phyloP scores from a whole-genome alignment of 2,888 invertebrate genomes.

The Hydriomena furcata region DNA sequence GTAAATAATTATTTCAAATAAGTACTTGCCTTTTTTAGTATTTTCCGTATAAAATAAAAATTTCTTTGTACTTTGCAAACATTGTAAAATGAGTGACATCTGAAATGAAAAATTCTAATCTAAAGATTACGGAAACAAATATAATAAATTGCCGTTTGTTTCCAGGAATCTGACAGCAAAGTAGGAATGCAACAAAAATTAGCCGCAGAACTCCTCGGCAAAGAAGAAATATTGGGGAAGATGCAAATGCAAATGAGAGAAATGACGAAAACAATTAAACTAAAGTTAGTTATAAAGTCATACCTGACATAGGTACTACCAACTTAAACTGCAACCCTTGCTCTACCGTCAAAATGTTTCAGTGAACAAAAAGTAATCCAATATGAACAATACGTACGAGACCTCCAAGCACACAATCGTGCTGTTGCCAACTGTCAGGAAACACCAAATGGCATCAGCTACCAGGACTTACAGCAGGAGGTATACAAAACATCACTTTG shows the following conservation, averaged over 20 bases:
- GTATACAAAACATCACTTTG: slow-evolving; percentile 37
- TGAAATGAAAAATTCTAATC: too few species aligned
- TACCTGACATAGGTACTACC: too few species aligned
- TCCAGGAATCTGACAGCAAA: slow-evolving; percentile 72
- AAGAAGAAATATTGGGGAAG: slow-evolving; percentile 71
- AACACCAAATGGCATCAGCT: slow-evolving; percentile 53
- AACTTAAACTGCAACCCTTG: too few species aligned
- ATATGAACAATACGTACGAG: slow-evolving; percentile 69
- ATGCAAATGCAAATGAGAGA: slow-evolving; percentile 75
- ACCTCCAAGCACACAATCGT: slow-evolving; percentile 61
- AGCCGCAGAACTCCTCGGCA: slow-evolving; percentile 73
- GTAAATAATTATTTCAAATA: slow-evolving; percentile 35
- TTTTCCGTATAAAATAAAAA: too few species aligned
- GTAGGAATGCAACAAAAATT: slow-evolving; percentile 75
- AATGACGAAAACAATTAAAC: slow-evolving; percentile 68
- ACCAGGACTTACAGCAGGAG: slow-evolving; percentile 72
- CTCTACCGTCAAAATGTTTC: slow-evolving; percentile 22
- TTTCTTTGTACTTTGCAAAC: too few species aligned
- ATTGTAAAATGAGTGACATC: too few species aligned
- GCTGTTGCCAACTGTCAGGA: slow-evolving; percentile 56
- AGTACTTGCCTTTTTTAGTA: too few species aligned
- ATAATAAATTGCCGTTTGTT: too few species aligned
- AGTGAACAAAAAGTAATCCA: slow-evolving; percentile 77
- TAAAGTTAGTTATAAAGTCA: slow-evolving; percentile 54
- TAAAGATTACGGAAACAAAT: too few species aligned